These are phyloP conservation scores for Acholoe squamosa DNA, from an alignment of 2,888 invertebrate species.

Conservation along the genomic window DNA sequence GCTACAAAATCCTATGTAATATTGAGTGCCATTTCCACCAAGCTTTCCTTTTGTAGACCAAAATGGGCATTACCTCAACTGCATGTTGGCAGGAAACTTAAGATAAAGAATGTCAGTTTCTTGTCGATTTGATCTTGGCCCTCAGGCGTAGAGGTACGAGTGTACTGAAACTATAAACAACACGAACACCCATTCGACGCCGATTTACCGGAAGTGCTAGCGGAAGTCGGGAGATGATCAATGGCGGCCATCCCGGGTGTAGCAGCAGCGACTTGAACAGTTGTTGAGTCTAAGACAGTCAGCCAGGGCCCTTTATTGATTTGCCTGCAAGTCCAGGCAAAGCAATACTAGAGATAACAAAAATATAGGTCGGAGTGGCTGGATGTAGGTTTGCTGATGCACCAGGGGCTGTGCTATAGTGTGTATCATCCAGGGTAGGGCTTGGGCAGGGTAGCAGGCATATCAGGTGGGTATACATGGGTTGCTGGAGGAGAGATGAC, in stretches of 20 bases:
- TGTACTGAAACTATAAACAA: not conserved
- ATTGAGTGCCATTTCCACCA: no score
- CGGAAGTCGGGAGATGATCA: not conserved
- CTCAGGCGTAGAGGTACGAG: not conserved
- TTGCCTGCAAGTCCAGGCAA: not conserved
- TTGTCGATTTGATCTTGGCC: not conserved
- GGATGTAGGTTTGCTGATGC: not conserved
- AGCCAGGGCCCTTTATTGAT: conserved; percentile 11
- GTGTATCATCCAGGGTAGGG: not conserved
- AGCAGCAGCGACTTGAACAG: not conserved
- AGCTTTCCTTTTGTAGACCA: no score
- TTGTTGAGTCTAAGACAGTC: not conserved
- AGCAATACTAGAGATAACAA: not conserved
- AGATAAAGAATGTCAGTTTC: not conserved
- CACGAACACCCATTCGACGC: not conserved
- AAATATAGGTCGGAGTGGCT: conserved; percentile 34
- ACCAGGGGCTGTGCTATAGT: not conserved
- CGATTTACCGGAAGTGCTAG: not conserved
- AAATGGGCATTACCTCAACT: not conserved
- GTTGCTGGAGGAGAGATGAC: no score
- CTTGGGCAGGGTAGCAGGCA: not conserved
- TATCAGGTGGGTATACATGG: no score
- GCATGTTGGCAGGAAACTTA: not conserved
- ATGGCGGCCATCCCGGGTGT: not conserved
- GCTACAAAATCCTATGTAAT: no score